A percentile compares a stretch with the other conserved stretches of the same genome.
These are phyloP conservation scores for Pseudomyrmex pallidus DNA, from an alignment of 1,140 invertebrate species.

Conservation along the genomic window DNA sequence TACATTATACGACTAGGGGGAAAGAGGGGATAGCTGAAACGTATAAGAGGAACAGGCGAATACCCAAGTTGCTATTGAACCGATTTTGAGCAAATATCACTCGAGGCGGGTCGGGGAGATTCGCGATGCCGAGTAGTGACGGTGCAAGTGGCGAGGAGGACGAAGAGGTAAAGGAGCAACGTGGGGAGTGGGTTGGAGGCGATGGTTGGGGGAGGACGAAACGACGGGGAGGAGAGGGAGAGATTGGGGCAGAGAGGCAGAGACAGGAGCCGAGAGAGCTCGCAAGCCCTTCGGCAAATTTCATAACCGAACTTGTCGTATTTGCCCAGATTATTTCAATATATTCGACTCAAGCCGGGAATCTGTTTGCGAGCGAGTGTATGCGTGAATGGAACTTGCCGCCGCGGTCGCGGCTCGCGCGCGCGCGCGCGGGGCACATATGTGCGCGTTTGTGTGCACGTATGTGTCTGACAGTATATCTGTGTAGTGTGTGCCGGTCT, in stretches of 20 bases:
- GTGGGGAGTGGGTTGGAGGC: conserved; percentile 30
- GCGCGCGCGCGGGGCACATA: conserved; percentile 29
- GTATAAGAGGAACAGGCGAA: conserved; percentile 84
- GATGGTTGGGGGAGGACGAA: conserved; percentile 46
- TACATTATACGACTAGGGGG: conserved; percentile 57
- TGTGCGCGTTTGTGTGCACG: background rate
- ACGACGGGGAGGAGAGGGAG: conserved; percentile 42
- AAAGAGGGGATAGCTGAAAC: conserved; percentile 64
- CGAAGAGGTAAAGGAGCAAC: conserved; percentile 72
- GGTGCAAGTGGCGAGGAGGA: conserved; percentile 67
- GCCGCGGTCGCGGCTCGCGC: conserved; percentile 75
- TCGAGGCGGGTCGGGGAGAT: conserved; percentile 82
- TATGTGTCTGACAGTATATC: conserved; percentile 31
- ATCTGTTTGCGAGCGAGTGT: conserved; percentile 85
- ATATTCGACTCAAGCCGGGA: conserved; percentile 86
- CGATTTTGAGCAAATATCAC: conserved; percentile 86
- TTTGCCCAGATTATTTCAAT: conserved; percentile 86
- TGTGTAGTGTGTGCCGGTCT: conserved; percentile 29
- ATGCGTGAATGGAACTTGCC: conserved; percentile 86
- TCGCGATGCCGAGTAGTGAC: conserved; percentile 73
- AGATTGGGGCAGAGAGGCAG: conserved; percentile 48
- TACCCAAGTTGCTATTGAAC: conserved; percentile 86
- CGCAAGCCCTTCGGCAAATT: conserved; percentile 86
- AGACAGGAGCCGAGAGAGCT: conserved; percentile 77
- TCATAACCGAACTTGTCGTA: conserved; percentile 86